Evolutionary conservation across 2,888 invertebrate species (phyloP).

Genomic region (Dynastes grantii): DNA sequence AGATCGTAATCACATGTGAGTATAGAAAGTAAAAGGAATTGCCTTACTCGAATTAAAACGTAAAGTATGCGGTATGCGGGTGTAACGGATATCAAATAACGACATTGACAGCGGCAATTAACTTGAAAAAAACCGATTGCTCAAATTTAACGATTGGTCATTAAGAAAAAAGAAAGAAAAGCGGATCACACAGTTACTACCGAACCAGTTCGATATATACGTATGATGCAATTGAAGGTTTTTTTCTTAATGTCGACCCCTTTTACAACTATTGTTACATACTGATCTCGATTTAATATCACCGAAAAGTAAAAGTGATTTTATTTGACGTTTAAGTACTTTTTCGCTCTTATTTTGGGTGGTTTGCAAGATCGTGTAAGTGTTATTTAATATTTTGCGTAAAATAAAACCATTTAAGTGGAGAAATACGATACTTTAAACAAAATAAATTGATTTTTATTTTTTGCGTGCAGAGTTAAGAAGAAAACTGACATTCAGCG

Average conservation of each 20-base stretch:
- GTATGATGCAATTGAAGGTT: conserved; percentile 41
- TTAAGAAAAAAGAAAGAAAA: conserved; percentile 17
- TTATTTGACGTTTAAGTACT: conserved; percentile 10
- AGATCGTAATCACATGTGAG: background rate
- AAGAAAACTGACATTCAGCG: too few relatives aligned
- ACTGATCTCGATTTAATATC: conserved; percentile 32
- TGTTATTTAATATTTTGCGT: conserved; percentile 3
- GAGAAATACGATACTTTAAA: background rate
- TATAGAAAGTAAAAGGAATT: conserved; percentile 23
- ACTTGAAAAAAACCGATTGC: conserved; percentile 2
- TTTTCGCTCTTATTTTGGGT: background rate
- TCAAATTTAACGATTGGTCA: conserved; percentile 28
- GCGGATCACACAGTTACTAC: conserved; percentile 6
- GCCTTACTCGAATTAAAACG: background rate
- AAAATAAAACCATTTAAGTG: background rate
- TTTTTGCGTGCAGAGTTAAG: too few relatives aligned
- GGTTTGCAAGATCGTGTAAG: background rate
- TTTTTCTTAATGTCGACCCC: conserved; percentile 36
- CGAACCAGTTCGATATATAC: conserved; percentile 35
- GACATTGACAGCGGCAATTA: conserved; percentile 31
- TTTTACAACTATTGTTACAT: conserved; percentile 37
- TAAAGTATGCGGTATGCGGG: conserved; percentile 10
- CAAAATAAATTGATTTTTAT: background rate
- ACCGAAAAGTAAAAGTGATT: conserved; percentile 20
- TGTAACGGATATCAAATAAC: conserved; percentile 15